phyloP scores from a whole-genome alignment of 1,140 invertebrate genomes.

The Paraescarpia echinospica region DNA sequence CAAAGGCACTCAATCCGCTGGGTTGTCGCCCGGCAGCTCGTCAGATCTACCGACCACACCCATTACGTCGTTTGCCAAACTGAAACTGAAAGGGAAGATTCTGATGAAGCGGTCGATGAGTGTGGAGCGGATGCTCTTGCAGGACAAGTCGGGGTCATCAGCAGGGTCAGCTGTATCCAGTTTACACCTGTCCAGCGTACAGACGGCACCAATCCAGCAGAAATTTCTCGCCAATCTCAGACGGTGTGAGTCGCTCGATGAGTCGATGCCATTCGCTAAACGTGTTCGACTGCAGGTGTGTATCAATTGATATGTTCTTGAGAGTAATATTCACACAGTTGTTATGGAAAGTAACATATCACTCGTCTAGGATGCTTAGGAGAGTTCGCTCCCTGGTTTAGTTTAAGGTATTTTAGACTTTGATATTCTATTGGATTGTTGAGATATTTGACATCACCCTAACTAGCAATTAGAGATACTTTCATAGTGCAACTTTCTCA shows the following conservation, averaged over 20 bases:
- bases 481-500: too few species aligned
- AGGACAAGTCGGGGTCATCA: neutral
- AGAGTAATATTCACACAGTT: too few species aligned
- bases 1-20: neutral
- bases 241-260: neutral
- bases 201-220: neutral
- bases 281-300: neutral
- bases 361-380: too few species aligned
- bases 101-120: slow-evolving; percentile 53
- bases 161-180: neutral
- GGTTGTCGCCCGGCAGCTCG: neutral
- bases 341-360: too few species aligned
- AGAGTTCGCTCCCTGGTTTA: too few species aligned
- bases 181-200: neutral
- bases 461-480: too few species aligned
- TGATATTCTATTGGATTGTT: too few species aligned
- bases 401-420: too few species aligned
- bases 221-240: slow-evolving; percentile 9
- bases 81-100: slow-evolving; percentile 45
- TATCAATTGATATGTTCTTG: neutral
- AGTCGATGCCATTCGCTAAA: neutral
- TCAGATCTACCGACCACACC: neutral
- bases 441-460: too few species aligned
- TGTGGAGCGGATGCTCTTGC: slow-evolving; percentile 34
- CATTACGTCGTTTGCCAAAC: slow-evolving; percentile 26